Percentiles rank a stretch among this genome's conserved stretches.
These are phyloP conservation scores for Hybos culiciformis DNA, from an alignment of 2,888 invertebrate genomes.

Conservation along the genomic window DNA sequence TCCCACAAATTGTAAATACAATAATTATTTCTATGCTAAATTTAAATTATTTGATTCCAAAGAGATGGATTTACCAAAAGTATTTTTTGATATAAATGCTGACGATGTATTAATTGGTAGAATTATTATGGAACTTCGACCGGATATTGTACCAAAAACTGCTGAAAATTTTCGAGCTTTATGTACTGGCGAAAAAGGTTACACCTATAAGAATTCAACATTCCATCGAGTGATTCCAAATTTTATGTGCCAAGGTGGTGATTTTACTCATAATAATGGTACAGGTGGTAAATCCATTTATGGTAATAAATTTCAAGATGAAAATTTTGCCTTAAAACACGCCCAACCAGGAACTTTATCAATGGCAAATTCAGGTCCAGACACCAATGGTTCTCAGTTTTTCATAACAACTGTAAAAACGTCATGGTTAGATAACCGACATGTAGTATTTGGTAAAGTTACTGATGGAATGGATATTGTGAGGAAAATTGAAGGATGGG, in stretches of 20 bases:
- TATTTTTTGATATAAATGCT: background rate
- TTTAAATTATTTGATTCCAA: too few species aligned
- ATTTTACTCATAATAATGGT: constrained; percentile 86
- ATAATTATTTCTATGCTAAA: too few species aligned
- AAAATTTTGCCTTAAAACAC: constrained; percentile 88
- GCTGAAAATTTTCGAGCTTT: constrained; percentile 89
- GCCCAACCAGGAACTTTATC: constrained; percentile 78
- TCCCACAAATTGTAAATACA: too few species aligned
- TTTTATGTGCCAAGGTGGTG: constrained; percentile 92
- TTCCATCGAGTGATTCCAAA: constrained; percentile 91
- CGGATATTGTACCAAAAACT: constrained; percentile 80
- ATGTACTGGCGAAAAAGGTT: constrained; percentile 86
- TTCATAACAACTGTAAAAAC: constrained; percentile 85
- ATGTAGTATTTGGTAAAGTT: constrained; percentile 82
- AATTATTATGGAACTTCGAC: constrained; percentile 37
- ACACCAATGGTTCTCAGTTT: constrained; percentile 91
- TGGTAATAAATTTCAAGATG: constrained; percentile 84
- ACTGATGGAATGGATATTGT: constrained; percentile 82
- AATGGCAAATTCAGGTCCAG: constrained; percentile 89
- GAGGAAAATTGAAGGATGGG: constrained; percentile 62
- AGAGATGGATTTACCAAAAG: background rate
- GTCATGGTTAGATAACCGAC: constrained; percentile 78
- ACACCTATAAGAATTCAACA: constrained; percentile 76
- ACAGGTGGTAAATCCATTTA: constrained; percentile 92
- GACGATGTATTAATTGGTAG: background rate